These are phyloP conservation scores for Eristalis tenax DNA, from an alignment of 2,888 invertebrate genomes.

Conservation along the genomic window DNA sequence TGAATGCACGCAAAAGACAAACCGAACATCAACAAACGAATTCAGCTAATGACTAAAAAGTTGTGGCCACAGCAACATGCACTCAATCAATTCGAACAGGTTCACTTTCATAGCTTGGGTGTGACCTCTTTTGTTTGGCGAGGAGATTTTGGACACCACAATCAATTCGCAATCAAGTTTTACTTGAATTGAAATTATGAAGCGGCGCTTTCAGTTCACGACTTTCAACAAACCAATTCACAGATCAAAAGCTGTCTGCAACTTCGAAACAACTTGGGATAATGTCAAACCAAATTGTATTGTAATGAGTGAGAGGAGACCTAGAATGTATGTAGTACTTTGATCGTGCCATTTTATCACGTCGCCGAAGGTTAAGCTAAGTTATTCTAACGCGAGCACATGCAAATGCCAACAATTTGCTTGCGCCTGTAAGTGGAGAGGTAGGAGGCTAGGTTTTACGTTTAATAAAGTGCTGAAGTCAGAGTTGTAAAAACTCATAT, in stretches of 20 bases:
- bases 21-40: not conserved
- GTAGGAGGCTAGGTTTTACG: not conserved
- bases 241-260: not conserved
- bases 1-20: not conserved
- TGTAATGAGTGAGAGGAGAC: not conserved
- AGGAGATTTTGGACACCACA: not conserved
- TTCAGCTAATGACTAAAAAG: not conserved
- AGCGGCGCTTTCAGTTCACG: too few species aligned
- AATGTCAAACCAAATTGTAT: not conserved
- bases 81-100: not conserved
- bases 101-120: not conserved
- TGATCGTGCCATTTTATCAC: not conserved
- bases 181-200: too few species aligned
- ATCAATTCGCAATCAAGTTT: not conserved
- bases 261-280: not conserved
- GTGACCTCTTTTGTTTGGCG: not conserved
- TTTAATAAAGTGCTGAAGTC: not conserved
- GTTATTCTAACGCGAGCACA: not conserved
- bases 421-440: not conserved
- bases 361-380: not conserved
- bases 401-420: not conserved
- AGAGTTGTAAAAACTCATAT: not conserved
- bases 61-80: not conserved
- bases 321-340: not conserved
- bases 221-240: too few species aligned